These are phyloP conservation scores for Lypha dubia DNA, from an alignment of 2,888 invertebrate species.

Conservation along the genomic window DNA sequence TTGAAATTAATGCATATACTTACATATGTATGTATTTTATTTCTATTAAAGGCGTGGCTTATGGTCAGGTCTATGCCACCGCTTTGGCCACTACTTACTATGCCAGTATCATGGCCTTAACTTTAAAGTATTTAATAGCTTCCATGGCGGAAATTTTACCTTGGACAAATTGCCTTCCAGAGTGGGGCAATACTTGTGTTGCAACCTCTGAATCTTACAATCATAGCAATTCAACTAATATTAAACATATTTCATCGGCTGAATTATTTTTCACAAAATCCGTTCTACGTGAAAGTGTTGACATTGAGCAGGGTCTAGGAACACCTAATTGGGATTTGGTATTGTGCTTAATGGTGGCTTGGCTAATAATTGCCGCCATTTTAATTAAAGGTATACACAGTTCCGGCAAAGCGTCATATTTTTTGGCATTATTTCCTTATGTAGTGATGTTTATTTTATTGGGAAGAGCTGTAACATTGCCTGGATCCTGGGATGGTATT, in stretches of 20 bases:
- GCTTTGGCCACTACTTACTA: constrained; percentile 87
- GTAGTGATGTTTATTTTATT: constrained; percentile 86
- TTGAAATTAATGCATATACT: background rate
- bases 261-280: constrained; percentile 83
- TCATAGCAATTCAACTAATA: constrained; percentile 58
- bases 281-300: constrained; percentile 84
- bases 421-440: constrained; percentile 88
- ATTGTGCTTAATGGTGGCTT: constrained; percentile 84
- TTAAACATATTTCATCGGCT: constrained; percentile 79
- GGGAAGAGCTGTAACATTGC: constrained; percentile 85
- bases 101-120: constrained; percentile 87
- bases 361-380: constrained; percentile 85
- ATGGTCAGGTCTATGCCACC: constrained; percentile 85
- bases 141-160: constrained; percentile 86
- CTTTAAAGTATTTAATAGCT: constrained; percentile 86
- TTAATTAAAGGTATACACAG: constrained; percentile 85
- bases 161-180: constrained; percentile 86
- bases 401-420: constrained; percentile 87
- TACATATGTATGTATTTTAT: background rate
- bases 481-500: constrained; percentile 86
- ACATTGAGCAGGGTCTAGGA: constrained; percentile 84
- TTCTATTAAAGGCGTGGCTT: constrained; percentile 84
- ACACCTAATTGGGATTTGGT: constrained; percentile 85
- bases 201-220: constrained; percentile 75
- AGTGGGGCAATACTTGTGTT: constrained; percentile 84